Conservation (phyloP, 2,113 vertebrate species). For the Zootoca vivipara region DNA sequence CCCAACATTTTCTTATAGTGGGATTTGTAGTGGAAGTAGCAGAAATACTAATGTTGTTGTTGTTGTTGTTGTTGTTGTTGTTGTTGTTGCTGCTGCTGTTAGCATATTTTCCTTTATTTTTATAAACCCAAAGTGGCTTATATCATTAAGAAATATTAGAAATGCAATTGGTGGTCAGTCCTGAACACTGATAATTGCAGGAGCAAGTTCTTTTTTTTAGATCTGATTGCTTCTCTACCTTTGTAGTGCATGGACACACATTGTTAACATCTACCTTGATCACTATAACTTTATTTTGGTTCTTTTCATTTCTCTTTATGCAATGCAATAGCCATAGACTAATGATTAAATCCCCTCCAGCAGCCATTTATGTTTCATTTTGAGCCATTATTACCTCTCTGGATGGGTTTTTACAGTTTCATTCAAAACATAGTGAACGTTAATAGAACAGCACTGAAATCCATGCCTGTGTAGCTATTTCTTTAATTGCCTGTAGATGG, state of each 20-base stretch:
- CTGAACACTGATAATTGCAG: background rate
- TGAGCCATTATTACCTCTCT: slow-evolving; percentile 2
- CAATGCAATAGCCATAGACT: background rate
- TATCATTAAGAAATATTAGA: background rate
- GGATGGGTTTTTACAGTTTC: background rate
- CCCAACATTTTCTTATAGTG: too few species aligned
- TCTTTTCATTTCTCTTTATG: background rate
- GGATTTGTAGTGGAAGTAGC: too few species aligned
- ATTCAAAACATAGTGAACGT: background rate
- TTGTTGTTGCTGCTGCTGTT: too few species aligned
- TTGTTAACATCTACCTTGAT: slow-evolving; percentile 1
- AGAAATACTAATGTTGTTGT: too few species aligned
- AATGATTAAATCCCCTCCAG: slow-evolving; percentile 1
- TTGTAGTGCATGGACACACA: background rate
- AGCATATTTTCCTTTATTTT: too few species aligned
- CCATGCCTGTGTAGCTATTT: slow-evolving; percentile 9
- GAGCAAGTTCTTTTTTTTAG: background rate
- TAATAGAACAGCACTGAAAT: slow-evolving; percentile 25
- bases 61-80: too few species aligned
- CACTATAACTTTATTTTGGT: background rate
- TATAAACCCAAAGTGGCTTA: background rate
- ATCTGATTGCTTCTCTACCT: background rate
- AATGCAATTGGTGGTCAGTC: background rate
- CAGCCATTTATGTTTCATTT: slow-evolving; percentile 4
- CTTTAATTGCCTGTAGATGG: slow-evolving; percentile 13